Evolutionary conservation across 2,113 vertebrate species (phyloP).

Genomic region (Nannobrachium achirus): DNA sequence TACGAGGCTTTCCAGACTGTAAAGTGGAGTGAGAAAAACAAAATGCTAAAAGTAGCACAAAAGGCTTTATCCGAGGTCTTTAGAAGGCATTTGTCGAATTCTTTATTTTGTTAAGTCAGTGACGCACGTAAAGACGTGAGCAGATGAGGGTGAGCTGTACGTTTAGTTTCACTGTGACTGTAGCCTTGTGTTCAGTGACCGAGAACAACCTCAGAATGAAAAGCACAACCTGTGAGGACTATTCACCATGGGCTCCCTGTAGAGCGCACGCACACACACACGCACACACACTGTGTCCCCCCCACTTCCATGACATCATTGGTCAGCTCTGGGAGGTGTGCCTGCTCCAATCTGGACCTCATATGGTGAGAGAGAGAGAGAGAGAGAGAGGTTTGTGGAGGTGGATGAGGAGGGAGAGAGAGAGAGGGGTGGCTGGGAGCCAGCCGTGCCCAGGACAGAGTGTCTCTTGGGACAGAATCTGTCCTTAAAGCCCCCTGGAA

Average conservation of each 20-base stretch:
- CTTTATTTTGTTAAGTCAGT: too few relatives aligned
- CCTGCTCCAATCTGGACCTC: conserved; percentile 13
- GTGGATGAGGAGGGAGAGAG: background rate
- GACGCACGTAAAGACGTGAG: too few relatives aligned
- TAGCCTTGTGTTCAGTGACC: background rate
- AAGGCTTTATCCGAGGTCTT: too few relatives aligned
- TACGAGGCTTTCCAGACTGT: too few relatives aligned
- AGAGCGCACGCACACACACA: conserved; percentile 22
- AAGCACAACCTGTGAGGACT: conserved; percentile 40
- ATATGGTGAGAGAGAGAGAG: conserved; percentile 8
- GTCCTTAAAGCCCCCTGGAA: conserved; percentile 10
- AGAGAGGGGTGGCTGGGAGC: background rate
- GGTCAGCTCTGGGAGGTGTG: conserved; percentile 15
- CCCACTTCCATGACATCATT: conserved; percentile 8
- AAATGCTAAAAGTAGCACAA: too few relatives aligned
- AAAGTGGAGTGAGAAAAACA: too few relatives aligned
- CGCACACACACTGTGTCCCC: conserved; percentile 1
- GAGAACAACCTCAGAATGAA: conserved; percentile 5
- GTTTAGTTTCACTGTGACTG: background rate
- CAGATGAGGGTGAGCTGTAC: too few relatives aligned
- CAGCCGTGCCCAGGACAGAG: background rate
- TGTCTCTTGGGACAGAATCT: background rate
- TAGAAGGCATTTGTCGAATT: too few relatives aligned
- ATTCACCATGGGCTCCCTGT: conserved; percentile 31
- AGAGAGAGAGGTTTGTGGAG: conserved; percentile 6